Base-by-base conservation (phyloP, 2,113 vertebrate species). In the Poeciliopsis retropinna region DNA sequence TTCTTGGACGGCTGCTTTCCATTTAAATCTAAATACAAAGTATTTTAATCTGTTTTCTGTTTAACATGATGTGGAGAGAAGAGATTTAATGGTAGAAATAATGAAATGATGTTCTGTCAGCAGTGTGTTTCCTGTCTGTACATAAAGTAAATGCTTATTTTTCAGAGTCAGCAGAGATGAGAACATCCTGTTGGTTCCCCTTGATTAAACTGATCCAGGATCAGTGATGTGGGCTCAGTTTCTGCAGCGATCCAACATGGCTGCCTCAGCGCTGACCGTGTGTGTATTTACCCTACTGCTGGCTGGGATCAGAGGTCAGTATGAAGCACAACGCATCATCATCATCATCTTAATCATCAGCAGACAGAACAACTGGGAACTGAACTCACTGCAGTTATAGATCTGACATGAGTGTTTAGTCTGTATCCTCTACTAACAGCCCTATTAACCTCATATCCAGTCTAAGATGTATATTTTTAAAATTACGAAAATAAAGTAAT, bases 221-320 rank as follows among this genome's bases (percentile, higher is more conserved):
- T 71, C 69, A 63, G 74, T 66, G 77, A 86, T 67, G 79, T 17
- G 32, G 29, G 39, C 22, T 6, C 9, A 47, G 66, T 34, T 11
- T 70, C 47, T 47, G 0, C 61, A 19, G n/a, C 39, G 37, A 80
- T 70, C 77, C 82, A 60, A 67, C 70, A 88, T 90, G 88, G 67
- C 72, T 44, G 44, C 60, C 0, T 47, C 29, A 6, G 25, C 14
- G 0, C 51, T 84, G 3, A 30, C 54, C 1, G 34, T 62, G 76
- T 80, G 62, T 70, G 5, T 86, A 39, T 72, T 64, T 3, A 12
- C 82, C 51, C 76, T 87, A 78, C 73, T 90, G 76, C 85, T 84
- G 51, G 79, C 86, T 15, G 75, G 64, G 54, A 78, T 17, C 7
- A 69, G 1, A 2, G 86, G 86, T 88, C 61, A 86, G 88, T 75